Base-by-base conservation (phyloP, 2,797 vertebrate species). In the Calcarius lapponicus region DNA sequence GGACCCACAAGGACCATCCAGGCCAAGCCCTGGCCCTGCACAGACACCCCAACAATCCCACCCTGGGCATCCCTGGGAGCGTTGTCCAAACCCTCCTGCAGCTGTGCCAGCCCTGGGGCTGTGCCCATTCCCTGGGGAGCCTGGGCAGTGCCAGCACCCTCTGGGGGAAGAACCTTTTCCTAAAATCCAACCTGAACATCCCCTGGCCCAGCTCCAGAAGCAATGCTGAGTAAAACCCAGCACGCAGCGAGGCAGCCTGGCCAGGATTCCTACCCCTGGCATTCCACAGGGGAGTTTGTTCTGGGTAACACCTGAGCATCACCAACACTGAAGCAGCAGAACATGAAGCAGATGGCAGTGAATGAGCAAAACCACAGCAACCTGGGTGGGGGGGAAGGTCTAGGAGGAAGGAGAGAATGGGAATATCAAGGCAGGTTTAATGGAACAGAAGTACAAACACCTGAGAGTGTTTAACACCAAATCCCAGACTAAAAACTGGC, bases 1-100 rank as follows among this genome's bases (percentile, higher is more conserved):
- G 28, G 51, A 51, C 10, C 9, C 7, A 18, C 17, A 13, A 10
- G 19, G 25, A 45, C 3, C 20, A 58, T 1, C 0, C 0, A 34
- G 3, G 7, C n/a, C 51, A 78, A 3, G 0, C 3, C 19, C 29
- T 22, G 17, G 3, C 29, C 43, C 65, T 57, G 50, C 43, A 13
- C 25, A 65, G 57, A 38, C n/a, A n/a, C n/a, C n/a, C n/a, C n/a
- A n/a, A n/a, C n/a, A n/a, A n/a, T n/a, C n/a, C n/a, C n/a, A n/a
- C 3, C 40, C 22, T 48, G 42, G 0, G 14, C 58, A 50, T 42
- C 36, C 19, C 31, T 48, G 21, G 21, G 0, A 43, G 36, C 0
- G 0, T 0, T 28, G 36, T 17, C 36, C 43, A 26, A 62, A 42
- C 0, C 0, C 29, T 18, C 31, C 61, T 14, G 1, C 18, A 14